A percentile compares a stretch with the other conserved stretches of the same genome.
These are phyloP conservation scores for Dendroctonus ponderosae DNA, from an alignment of 1,140 invertebrate species.

Conservation along the genomic window DNA sequence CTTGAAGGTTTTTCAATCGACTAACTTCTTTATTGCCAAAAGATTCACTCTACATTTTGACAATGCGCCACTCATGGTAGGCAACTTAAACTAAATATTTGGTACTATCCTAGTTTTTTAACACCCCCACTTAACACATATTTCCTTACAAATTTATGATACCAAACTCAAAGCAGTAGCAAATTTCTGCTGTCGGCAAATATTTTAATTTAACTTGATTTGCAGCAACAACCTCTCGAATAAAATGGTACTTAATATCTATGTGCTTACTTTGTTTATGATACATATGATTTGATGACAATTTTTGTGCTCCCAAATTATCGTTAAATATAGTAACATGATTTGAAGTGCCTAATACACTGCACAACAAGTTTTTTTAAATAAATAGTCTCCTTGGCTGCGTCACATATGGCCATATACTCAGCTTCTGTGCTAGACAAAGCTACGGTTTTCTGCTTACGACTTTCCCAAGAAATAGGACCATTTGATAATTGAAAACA, in stretches of 20 bases:
- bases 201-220: no score
- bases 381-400: conserved; percentile 41
- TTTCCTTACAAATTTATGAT: no score
- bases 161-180: no score
- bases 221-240: conserved; percentile 38
- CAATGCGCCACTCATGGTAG: no score
- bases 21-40: no score
- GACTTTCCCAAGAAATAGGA: conserved; percentile 42
- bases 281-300: conserved; percentile 44
- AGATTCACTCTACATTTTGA: no score
- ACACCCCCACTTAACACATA: no score
- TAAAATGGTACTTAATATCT: conserved; percentile 46
- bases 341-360: conserved; percentile 24
- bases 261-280: conserved; percentile 46
- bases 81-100: no score
- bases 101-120: no score
- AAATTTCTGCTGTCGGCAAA: no score
- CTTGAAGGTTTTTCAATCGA: no score
- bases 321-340: conserved; percentile 41
- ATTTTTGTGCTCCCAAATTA: conserved; percentile 48
- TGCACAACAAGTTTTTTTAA: conserved; percentile 38
- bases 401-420: conserved; percentile 45
- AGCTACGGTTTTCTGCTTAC: conserved; percentile 48
- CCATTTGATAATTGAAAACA: conserved; percentile 40
- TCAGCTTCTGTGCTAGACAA: conserved; percentile 51